Evolutionary conservation across 2,797 vertebrate species (phyloP).

Genomic region (Malurus splendens): DNA sequence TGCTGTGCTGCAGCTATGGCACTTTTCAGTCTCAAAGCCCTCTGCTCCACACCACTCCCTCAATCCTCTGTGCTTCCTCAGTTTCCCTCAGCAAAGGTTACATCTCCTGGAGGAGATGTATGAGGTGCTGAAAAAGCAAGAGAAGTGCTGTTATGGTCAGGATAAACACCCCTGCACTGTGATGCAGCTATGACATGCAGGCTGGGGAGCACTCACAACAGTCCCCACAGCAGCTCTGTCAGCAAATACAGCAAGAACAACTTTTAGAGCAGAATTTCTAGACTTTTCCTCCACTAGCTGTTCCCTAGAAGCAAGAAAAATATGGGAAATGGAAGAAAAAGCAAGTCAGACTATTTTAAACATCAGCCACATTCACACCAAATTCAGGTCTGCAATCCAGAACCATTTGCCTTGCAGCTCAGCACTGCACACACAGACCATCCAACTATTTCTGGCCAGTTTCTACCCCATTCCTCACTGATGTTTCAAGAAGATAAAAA

Average conservation of each 20-base stretch:
- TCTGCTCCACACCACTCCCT: neutral
- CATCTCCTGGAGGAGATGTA: neutral
- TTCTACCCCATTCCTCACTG: neutral
- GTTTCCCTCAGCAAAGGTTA: neutral
- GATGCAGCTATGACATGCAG: neutral
- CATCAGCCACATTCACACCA: neutral
- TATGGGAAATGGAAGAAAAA: neutral
- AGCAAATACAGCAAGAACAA: neutral
- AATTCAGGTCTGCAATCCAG: neutral
- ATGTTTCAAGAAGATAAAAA: neutral
- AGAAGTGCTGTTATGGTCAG: fast-evolving
- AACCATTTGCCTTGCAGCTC: neutral
- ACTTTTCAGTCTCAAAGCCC: neutral
- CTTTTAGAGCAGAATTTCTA: neutral
- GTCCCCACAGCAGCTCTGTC: neutral
- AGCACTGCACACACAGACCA: neutral
- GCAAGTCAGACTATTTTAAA: neutral
- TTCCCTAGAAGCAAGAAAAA: neutral
- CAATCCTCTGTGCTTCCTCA: neutral
- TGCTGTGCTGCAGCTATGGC: neutral
- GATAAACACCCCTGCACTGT: fast-evolving
- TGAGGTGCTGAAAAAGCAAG: neutral
- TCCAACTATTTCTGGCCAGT: neutral
- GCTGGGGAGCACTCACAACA: fast-evolving
- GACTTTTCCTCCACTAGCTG: neutral